Conservation (phyloP, 1,140 invertebrate genomes). For the Lethrus apterus region DNA sequence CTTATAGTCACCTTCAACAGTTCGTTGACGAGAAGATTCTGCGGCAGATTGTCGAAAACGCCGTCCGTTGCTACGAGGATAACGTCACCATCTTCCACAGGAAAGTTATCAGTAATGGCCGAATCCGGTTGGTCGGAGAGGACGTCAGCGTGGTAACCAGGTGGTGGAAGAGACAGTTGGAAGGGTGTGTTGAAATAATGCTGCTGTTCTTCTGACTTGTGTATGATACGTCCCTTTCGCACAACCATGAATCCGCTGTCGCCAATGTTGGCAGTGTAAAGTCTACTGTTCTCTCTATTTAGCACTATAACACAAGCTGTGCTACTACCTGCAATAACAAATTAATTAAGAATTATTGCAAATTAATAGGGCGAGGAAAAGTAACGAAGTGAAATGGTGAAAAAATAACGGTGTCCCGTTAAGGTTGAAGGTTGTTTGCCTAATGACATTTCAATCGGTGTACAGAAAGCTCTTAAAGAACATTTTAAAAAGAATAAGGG, state of each 20-base stretch:
- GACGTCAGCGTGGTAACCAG: slow-evolving; percentile 74
- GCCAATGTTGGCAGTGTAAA: slow-evolving; percentile 96
- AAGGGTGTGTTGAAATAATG: slow-evolving; percentile 99
- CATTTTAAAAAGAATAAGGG: too few species aligned
- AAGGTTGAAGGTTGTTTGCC: too few species aligned
- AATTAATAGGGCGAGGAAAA: too few species aligned
- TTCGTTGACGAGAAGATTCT: slow-evolving; percentile 76
- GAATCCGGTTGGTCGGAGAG: slow-evolving; percentile 88
- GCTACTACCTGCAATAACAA: slow-evolving; percentile 73
- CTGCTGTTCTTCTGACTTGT: slow-evolving; percentile 91
- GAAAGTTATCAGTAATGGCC: slow-evolving; percentile 83
- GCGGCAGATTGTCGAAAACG: slow-evolving; percentile 95
- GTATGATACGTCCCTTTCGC: slow-evolving; percentile 75
- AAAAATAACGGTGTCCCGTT: too few species aligned
- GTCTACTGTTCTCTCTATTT: slow-evolving; percentile 77
- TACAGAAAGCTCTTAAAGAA: too few species aligned
- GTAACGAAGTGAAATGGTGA: too few species aligned
- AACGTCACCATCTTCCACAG: slow-evolving; percentile 90
- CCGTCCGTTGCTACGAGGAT: slow-evolving; percentile 95
- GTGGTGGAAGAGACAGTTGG: slow-evolving; percentile 89
- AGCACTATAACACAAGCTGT: slow-evolving; percentile 94
- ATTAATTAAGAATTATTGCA: slow-evolving; percentile 6
- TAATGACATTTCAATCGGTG: too few species aligned
- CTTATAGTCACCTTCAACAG: slow-evolving; percentile 51
- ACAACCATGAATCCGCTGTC: slow-evolving; percentile 96